These are phyloP conservation scores for Crax fasciolata DNA, from an alignment of 2,797 vertebrate genomes.

Conservation along the genomic window DNA sequence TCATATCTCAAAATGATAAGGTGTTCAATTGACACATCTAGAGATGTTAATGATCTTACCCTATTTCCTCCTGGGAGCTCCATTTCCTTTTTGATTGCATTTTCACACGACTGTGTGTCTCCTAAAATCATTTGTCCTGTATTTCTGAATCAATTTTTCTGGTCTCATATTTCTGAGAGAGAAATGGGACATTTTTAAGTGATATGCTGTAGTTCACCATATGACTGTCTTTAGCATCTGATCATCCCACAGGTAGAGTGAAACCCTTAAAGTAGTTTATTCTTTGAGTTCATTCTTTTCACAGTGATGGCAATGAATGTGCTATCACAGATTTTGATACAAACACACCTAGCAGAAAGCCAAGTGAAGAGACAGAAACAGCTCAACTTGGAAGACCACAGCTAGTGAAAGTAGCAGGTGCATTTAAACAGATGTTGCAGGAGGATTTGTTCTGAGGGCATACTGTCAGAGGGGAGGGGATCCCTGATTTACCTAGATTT, in stretches of 20 bases:
- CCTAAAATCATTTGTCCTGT: not conserved
- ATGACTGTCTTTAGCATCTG: not conserved
- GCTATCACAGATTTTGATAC: not conserved
- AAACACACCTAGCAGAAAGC: not conserved
- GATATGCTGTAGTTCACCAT: accelerated
- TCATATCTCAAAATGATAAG: not conserved
- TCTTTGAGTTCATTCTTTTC: not conserved
- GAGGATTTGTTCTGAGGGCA: not conserved
- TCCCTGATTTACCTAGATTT: not conserved
- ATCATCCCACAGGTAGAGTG: not conserved
- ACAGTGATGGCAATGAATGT: not conserved
- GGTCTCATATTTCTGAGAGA: not conserved
- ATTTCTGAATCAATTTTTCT: not conserved
- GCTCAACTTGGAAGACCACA: not conserved
- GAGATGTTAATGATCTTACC: not conserved
- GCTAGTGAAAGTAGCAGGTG: not conserved
- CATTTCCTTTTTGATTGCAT: not conserved
- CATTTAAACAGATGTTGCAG: not conserved
- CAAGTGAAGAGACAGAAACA: not conserved
- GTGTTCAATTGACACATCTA: not conserved
- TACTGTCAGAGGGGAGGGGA: not conserved
- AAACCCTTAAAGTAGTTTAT: not conserved
- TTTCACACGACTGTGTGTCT: not conserved
- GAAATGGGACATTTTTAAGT: not conserved
- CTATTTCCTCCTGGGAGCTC: not conserved